Evolutionary conservation across 2,113 vertebrate species (phyloP).

Genomic region (Nothobranchius kuhntae): DNA sequence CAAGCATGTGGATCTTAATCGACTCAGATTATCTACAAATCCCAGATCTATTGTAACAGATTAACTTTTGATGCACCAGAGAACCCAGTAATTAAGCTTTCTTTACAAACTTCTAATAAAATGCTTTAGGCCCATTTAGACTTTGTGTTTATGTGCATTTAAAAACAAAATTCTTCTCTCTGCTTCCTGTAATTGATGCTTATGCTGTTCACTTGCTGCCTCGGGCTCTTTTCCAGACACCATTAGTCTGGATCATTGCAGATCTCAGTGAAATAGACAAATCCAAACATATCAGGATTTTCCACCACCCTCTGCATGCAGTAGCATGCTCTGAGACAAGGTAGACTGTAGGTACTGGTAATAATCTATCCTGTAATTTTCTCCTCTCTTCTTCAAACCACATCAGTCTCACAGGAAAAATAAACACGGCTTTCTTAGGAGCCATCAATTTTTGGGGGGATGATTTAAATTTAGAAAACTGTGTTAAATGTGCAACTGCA

Average conservation of each 20-base stretch:
- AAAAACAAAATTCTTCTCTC: slow-evolving; percentile 11
- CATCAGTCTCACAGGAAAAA: slow-evolving; percentile 51
- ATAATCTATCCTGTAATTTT: slow-evolving; percentile 56
- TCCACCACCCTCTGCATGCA: slow-evolving; percentile 27
- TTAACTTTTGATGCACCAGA: background rate
- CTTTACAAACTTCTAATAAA: background rate
- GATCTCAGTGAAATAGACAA: slow-evolving; percentile 36
- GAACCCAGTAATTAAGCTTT: background rate
- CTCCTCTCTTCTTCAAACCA: slow-evolving; percentile 59
- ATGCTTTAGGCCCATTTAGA: background rate
- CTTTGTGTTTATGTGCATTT: background rate
- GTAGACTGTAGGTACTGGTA: slow-evolving; percentile 53
- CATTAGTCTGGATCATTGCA: slow-evolving; percentile 1
- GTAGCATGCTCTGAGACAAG: slow-evolving; percentile 38
- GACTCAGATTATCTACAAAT: background rate
- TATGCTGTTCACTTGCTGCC: background rate
- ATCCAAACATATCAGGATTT: slow-evolving; percentile 40
- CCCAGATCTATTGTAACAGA: background rate
- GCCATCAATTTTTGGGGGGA: slow-evolving; percentile 41
- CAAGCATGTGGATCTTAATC: too few species aligned
- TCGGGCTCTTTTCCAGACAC: slow-evolving; percentile 5
- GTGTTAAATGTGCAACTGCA: slow-evolving; percentile 28
- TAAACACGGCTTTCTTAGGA: slow-evolving; percentile 43
- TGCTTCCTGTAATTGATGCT: background rate
- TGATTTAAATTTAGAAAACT: slow-evolving; percentile 40